These are phyloP conservation scores for Rhegmatorhina hoffmannsi DNA, from an alignment of 2,113 vertebrate genomes.

Conservation along the genomic window DNA sequence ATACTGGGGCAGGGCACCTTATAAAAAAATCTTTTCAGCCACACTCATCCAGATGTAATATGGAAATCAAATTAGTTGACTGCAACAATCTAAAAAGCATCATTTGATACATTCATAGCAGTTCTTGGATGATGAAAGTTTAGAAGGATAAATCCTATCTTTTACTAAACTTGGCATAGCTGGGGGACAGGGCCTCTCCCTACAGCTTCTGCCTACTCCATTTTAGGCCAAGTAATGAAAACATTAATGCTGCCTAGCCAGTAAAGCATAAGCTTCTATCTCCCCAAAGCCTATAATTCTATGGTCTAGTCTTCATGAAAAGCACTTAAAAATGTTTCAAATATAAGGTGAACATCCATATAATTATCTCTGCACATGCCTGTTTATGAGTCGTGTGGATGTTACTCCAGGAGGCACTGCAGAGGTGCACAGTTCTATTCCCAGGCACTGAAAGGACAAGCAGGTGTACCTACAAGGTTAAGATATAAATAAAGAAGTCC, in stretches of 20 bases:
- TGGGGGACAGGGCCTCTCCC: not conserved
- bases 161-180: not conserved
- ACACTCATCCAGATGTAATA: not conserved
- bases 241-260: conserved; percentile 4
- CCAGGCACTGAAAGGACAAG: not conserved
- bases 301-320: not conserved
- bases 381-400: not conserved
- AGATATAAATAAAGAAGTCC: not conserved
- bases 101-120: not conserved
- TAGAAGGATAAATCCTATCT: not conserved
- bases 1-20: not conserved
- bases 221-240: conserved; percentile 11
- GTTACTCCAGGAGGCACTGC: not conserved
- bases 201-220: not conserved
- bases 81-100: not conserved
- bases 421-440: not conserved
- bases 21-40: not conserved
- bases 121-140: not conserved
- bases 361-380: not conserved
- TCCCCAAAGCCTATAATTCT: conserved; percentile 9
- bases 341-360: not conserved
- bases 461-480: not conserved
- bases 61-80: conserved; percentile 2
- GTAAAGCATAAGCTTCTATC: not conserved
- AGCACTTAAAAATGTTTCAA: not conserved